Evolutionary conservation across 2,888 invertebrate genomes (phyloP).

Genomic region (Hirudinaria manillensis): DNA sequence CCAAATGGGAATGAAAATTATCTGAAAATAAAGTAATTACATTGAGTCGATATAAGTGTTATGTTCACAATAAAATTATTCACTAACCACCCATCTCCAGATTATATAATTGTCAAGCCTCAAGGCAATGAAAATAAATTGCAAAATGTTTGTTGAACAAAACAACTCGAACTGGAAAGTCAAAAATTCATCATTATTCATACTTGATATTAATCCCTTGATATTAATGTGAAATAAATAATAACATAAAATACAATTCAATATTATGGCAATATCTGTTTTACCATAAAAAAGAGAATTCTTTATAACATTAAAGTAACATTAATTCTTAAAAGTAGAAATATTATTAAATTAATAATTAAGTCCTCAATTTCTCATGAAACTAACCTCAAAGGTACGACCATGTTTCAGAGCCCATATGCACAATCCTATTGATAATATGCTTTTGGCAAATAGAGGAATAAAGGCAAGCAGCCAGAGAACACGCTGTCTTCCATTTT

Average conservation of each 20-base stretch:
- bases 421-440: constrained; percentile 86
- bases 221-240: too few species aligned
- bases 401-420: constrained; percentile 99
- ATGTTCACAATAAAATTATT: not conserved
- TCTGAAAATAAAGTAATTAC: constrained; percentile 57
- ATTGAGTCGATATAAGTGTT: not conserved
- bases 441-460: constrained; percentile 89
- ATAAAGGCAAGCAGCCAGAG: constrained; percentile 66
- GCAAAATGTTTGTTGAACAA: constrained; percentile 91
- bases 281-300: not conserved
- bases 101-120: constrained; percentile 69
- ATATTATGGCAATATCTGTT: too few species aligned
- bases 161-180: constrained; percentile 79
- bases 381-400: constrained; percentile 78
- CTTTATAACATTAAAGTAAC: too few species aligned
- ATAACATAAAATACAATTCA: too few species aligned
- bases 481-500: constrained; percentile 59
- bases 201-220: not conserved
- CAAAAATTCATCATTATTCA: not conserved
- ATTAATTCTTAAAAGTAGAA: not conserved
- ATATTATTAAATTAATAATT: constrained; percentile 18
- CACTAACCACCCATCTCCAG: constrained; percentile 59
- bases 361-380: not conserved
- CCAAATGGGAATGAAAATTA: constrained; percentile 93
- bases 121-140: constrained; percentile 91